Evolutionary conservation across 2,888 invertebrate species (phyloP), one percentile per base, ranked within the genome.

Genomic region (Eupithecia vulgata): DNA sequence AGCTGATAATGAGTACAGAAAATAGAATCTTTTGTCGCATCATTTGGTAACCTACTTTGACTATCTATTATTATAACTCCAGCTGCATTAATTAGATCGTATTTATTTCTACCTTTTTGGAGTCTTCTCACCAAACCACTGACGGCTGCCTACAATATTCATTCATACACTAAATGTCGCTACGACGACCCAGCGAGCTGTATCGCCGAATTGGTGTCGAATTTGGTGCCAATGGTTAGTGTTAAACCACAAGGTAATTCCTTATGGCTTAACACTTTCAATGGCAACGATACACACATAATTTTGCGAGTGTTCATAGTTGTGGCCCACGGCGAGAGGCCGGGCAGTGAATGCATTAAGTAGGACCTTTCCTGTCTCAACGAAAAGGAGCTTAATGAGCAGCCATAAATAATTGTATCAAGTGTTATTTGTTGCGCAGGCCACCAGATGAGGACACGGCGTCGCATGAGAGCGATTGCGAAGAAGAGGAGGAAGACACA

Each of bases 391-490:
- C 13, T 13, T 12, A 25, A 25, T 57, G 57, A 57, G 21, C 57
- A 57, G 57, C 57, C 57, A 21, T 57, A 13, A 57, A 57, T 57
- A 57, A 57, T 57, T 61, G 17, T 34, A 34, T 34, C 30, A 61
- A 61, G 57, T 57, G 57, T 17, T 61, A 34, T 61, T 30, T 61
- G 48, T 25, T 34, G 37, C 13, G 40, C 92, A 97, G 97, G 87
- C 97, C 97, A 48, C 95, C 96, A 70, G 97, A 96, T 82, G 96
- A 97, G 85, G 97, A 97, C 83, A 94, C 96, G 37, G 96, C 95
- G 70, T 97, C 97, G 73, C 96, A 96, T 79, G 97, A 97, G 82
- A 97, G 97, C 87, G 96, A 96, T 86, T 96, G 96, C 84, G 96
- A 96, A 80, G 95, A 95, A 81, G 96, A 95, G 74, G 97, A 96